These are phyloP conservation scores for Atractosteus spatula DNA, from an alignment of 2,113 vertebrate genomes.

Conservation along the genomic window DNA sequence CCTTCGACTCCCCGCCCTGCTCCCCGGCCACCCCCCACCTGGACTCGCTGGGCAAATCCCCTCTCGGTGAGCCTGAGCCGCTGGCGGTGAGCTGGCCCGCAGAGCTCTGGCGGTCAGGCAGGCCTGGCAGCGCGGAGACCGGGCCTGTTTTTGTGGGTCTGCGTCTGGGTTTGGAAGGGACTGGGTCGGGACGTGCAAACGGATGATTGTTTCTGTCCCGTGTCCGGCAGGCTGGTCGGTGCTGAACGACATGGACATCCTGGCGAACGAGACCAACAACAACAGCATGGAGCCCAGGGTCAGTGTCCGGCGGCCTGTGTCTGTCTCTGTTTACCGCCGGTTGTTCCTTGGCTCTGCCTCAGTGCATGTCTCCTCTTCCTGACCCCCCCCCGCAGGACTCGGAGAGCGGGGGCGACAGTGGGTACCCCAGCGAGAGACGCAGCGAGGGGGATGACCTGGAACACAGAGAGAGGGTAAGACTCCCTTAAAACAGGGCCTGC, in stretches of 20 bases:
- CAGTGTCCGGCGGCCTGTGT: constrained; percentile 31
- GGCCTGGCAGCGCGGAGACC: no score
- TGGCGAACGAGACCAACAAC: constrained; percentile 58
- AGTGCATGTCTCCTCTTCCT: background rate
- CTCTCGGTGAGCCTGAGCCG: constrained; percentile 31
- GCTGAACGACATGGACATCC: constrained; percentile 72
- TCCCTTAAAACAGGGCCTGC: background rate
- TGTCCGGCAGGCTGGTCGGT: constrained; percentile 71
- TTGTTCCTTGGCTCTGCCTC: background rate
- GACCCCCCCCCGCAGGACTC: constrained; percentile 65
- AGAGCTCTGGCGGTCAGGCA: no score
- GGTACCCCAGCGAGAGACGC: constrained; percentile 89
- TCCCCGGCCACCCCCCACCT: constrained; percentile 63
- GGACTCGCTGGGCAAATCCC: constrained; percentile 56
- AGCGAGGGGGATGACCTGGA: constrained; percentile 83
- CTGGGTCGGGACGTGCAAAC: no score
- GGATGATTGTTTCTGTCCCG: background rate
- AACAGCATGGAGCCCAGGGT: constrained; percentile 77
- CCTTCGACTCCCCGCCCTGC: constrained; percentile 81
- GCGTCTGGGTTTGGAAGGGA: no score
- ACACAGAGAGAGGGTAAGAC: constrained; percentile 72
- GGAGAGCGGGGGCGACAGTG: constrained; percentile 91
- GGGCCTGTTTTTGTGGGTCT: no score
- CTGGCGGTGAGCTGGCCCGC: no score
- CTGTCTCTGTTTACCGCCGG: no score